Conservation (phyloP, 2,888 invertebrate genomes). For the Zhuqinia jingwanae region DNA sequence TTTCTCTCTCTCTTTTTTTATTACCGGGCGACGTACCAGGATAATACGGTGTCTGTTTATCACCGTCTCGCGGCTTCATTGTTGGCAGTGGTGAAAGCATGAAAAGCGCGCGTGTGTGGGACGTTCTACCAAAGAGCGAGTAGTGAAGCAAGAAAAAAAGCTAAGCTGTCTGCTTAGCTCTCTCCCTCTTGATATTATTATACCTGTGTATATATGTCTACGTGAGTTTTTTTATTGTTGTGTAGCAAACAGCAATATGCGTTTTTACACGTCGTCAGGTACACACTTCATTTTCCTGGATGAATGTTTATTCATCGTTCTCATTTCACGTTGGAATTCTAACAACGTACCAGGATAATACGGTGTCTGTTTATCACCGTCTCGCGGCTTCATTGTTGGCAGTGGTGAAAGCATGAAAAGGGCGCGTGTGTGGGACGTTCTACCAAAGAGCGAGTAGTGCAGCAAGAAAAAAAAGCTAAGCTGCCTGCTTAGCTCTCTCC, state of each 20-base stretch:
- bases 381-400: slow-evolving; percentile 57
- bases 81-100: slow-evolving; percentile 53
- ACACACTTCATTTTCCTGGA: slow-evolving; percentile 34
- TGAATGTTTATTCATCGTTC: slow-evolving; percentile 58
- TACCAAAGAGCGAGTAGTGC: slow-evolving; percentile 7
- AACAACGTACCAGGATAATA: slow-evolving; percentile 52
- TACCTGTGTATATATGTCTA: too few species aligned
- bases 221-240: slow-evolving; percentile 19
- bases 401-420: slow-evolving; percentile 52
- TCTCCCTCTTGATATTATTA: too few species aligned
- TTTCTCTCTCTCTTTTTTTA: neutral
- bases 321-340: slow-evolving; percentile 58
- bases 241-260: slow-evolving; percentile 11
- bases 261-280: slow-evolving; percentile 19
- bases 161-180: slow-evolving; percentile 13
- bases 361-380: slow-evolving; percentile 47
- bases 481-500: slow-evolving; percentile 16
- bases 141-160: neutral
- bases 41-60: slow-evolving; percentile 44
- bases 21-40: neutral
- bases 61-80: slow-evolving; percentile 59
- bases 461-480: neutral
- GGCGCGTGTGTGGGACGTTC: neutral
- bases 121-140: neutral
- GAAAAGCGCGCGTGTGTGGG: neutral